Evolutionary conservation across 1,140 invertebrate genomes (phyloP), one percentile per base, ranked within the genome.

Genomic region (Ostrea edulis): DNA sequence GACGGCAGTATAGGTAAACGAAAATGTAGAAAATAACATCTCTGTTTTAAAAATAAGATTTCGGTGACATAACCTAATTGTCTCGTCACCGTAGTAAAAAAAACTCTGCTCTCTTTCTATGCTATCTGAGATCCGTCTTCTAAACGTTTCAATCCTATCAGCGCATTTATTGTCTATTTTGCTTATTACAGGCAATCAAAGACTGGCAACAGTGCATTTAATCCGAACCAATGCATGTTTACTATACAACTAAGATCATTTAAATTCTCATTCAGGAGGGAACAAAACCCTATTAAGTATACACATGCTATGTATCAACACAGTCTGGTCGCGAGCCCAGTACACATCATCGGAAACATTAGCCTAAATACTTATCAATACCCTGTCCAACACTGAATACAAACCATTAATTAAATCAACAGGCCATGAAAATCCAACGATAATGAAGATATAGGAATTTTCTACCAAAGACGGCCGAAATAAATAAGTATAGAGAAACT

Each of bases 311-410:
- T 44, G 35, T 44, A 77, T 77, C 68, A 77, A 77, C 25, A 29
- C 14, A 29, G 29, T 35, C n/a, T 77, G 68, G 68, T 77, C 68
- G 68, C 8, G 35, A 77, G 68, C 8, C 68, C 68, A 77, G 14
- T 77, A 77, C 68, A 77, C 29, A 35, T 22, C 68, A 25, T 17
- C 35, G 1, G 68, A 77, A 77, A 77, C 68, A 77, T 77, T 77
- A 77, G 68, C 68, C 68, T 77, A 25, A 77, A 77, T 77, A 77
- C 68, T 77, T 77, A 77, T 77, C 68, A 77, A 77, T 77, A 77
- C 25, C 68, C 25, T 77, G 68, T 77, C 68, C 8, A 25, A 25
- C 22, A 17, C 11, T 77, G 68, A 5, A 77, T 77, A 77, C 68
- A 77, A 17, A 29, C 68, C 29, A 77, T 77, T 77, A 77, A 77